phyloP scores from a whole-genome alignment of 2,797 vertebrate species.

The Sebastes minor region DNA sequence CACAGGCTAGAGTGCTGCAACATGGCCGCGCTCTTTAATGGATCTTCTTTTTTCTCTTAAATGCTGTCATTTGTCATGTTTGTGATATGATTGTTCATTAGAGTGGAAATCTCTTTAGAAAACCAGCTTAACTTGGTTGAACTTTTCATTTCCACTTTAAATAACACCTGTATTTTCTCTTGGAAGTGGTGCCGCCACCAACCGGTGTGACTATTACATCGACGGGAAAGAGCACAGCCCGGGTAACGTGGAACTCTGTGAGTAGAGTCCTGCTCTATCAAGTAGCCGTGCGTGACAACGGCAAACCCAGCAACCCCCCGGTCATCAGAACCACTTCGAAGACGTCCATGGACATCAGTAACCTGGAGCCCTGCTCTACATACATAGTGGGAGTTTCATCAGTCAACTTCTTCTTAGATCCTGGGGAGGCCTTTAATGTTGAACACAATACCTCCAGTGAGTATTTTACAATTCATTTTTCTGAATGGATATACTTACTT shows the following conservation, averaged over 20 bases:
- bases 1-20: no score
- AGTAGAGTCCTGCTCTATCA: constrained; percentile 78
- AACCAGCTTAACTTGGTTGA: no score
- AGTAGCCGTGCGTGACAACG: constrained; percentile 64
- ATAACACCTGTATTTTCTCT: constrained; percentile 26
- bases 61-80: no score
- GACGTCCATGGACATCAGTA: constrained; percentile 56
- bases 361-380: constrained; percentile 79
- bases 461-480: constrained; percentile 43
- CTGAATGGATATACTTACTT: neutral
- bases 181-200: constrained; percentile 83
- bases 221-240: constrained; percentile 58
- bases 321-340: constrained; percentile 47
- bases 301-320: neutral
- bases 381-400: constrained; percentile 83
- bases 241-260: constrained; percentile 70
- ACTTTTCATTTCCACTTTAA: no score
- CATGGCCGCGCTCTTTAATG: no score
- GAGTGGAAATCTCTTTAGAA: no score
- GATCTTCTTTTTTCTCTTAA: no score
- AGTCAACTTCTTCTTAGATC: constrained; percentile 71
- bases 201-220: constrained; percentile 30
- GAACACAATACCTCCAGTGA: constrained; percentile 75
- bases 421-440: constrained; percentile 76
- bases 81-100: no score